A percentile compares a stretch with the other conserved stretches of the same genome.
phyloP scores from a whole-genome alignment of 1,140 invertebrate species.

The Piezodorus guildinii region DNA sequence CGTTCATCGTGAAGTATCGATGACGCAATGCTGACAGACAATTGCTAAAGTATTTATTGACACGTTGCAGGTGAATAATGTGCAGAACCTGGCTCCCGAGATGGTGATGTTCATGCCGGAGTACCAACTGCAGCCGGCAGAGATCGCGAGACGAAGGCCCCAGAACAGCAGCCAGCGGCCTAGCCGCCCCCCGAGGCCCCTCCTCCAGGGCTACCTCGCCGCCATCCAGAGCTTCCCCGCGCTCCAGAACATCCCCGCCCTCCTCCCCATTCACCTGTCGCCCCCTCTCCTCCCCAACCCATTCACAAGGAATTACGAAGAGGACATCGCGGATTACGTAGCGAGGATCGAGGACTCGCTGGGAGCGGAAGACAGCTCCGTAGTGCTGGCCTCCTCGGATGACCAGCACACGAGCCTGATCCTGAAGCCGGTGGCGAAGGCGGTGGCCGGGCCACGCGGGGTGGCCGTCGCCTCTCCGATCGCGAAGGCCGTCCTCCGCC shows the following conservation, averaged over 20 bases:
- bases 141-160: neutral
- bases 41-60: neutral
- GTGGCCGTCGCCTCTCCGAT: constrained; percentile 53
- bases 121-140: neutral
- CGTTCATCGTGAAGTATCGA: too few species aligned
- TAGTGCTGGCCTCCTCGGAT: neutral
- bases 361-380: neutral
- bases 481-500: constrained; percentile 41
- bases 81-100: neutral
- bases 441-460: constrained; percentile 48
- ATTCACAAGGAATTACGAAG: neutral
- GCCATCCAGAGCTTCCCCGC: too few species aligned
- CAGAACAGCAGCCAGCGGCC: neutral
- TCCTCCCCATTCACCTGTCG: neutral
- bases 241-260: neutral
- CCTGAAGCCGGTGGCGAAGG: constrained; percentile 48
- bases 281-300: neutral
- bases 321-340: neutral
- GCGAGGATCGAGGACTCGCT: neutral
- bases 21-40: too few species aligned
- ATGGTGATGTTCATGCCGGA: neutral
- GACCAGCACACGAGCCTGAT: constrained; percentile 37
- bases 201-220: neutral
- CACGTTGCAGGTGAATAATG: neutral
- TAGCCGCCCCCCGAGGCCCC: too few species aligned